These are phyloP conservation scores for Melanotaenia trifasciata DNA, from an alignment of 2,797 vertebrate genomes.

Conservation along the genomic window DNA sequence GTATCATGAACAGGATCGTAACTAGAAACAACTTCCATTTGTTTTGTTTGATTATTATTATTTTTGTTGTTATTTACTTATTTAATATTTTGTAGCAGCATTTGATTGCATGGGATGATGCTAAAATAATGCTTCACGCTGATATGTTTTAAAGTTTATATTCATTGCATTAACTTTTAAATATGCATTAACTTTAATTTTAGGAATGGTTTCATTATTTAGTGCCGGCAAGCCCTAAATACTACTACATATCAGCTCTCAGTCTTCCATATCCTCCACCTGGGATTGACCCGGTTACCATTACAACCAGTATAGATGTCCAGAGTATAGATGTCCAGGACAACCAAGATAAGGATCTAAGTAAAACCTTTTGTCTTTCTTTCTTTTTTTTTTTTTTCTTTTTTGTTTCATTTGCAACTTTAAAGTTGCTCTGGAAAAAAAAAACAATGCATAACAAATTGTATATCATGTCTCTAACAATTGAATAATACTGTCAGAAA, in stretches of 20 bases:
- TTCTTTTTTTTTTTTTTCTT: neutral
- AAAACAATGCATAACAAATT: neutral
- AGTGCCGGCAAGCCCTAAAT: rapidly evolving
- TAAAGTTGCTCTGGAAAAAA: neutral
- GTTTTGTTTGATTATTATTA: neutral
- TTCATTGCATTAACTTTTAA: neutral
- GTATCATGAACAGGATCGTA: conserved; percentile 24
- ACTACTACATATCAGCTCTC: rapidly evolving
- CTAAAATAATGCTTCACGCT: neutral
- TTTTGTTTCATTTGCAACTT: neutral
- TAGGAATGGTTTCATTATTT: conserved; percentile 69
- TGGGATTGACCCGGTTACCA: rapidly evolving
- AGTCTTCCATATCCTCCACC: conserved; percentile 29
- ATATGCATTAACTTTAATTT: conserved; percentile 20
- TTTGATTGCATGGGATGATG: neutral
- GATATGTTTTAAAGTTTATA: neutral
- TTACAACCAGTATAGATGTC: rapidly evolving
- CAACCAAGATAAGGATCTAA: rapidly evolving
- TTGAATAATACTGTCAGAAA: neutral
- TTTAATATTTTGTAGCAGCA: neutral
- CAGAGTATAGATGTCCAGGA: rapidly evolving
- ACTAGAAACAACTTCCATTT: neutral
- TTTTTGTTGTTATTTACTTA: too few species aligned
- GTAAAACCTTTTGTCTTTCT: neutral
- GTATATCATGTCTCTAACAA: too few species aligned